Percentiles rank a stretch among this genome's conserved stretches.
These are phyloP conservation scores for Athene noctua DNA, from an alignment of 2,113 vertebrate species.

Conservation along the genomic window DNA sequence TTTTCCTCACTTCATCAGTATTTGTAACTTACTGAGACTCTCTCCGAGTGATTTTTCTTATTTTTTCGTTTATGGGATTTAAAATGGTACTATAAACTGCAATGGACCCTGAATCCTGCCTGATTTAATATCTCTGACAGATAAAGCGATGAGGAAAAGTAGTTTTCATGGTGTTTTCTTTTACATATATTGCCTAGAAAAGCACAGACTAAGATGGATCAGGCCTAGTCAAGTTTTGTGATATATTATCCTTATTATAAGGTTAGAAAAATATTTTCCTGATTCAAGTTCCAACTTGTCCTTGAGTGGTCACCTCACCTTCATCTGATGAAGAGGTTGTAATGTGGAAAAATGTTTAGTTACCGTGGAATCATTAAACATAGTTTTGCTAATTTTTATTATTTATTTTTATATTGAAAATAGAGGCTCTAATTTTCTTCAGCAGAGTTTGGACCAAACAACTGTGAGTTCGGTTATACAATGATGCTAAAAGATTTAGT, in stretches of 20 bases:
- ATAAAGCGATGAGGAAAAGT: neutral
- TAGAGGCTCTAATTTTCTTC: neutral
- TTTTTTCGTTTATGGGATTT: neutral
- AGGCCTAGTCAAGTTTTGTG: neutral
- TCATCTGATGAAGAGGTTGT: neutral
- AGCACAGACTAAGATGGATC: neutral
- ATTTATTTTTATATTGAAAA: neutral
- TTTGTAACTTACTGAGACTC: neutral
- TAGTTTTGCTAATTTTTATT: neutral
- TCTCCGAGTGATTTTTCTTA: neutral
- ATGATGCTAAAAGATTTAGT: neutral
- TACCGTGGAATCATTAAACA: neutral
- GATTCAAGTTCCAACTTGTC: neutral
- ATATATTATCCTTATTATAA: neutral
- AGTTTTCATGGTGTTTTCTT: neutral
- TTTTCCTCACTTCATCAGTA: neutral
- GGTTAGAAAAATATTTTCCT: neutral
- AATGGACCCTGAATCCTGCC: neutral
- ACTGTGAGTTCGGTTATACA: neutral
- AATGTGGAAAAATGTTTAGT: neutral
- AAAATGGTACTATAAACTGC: neutral
- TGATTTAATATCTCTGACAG: neutral
- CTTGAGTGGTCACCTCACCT: neutral
- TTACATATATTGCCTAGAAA: neutral
- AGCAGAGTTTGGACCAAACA: neutral